Base-by-base conservation (phyloP, 2,113 vertebrate species). In the Azemiops feae region DNA sequence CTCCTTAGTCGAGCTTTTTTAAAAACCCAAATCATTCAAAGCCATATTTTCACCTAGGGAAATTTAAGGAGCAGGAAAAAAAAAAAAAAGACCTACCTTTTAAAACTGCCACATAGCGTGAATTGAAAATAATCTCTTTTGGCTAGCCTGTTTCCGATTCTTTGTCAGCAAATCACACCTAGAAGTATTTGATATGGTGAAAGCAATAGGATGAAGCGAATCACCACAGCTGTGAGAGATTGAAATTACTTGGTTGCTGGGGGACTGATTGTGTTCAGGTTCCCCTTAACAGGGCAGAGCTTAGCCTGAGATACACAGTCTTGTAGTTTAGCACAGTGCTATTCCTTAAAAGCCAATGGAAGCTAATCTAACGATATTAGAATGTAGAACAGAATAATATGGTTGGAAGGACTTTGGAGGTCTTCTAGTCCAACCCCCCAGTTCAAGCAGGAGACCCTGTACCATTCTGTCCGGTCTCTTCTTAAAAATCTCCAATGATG, bases 81-180 rank as follows among this genome's bases (percentile, higher is more conserved):
- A 91, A 92, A 92, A 93, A 4, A 91, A 88, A 89, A 94, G 94
- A 94, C 93, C 95, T 94, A 89, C 93, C 93, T 95, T 95, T 92
- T 94, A 92, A 92, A 95, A 91, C 95, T 93, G 91, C 3, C 6
- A 89, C 91, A 25, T 86, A 93, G 86, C 92, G 58, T 87, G 91
- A 95, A 94, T 95, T 94, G 96, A 93, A n/a, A 91, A 20, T 90
- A 93, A 93, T 93, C 92, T 64, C 92, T 86, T 60, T 90, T 90
- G 23, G 55, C 45, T 52, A 1, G 4, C 43, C 69, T 39, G 55
- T 52, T 87, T 81, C 74, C 34, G 30, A 43, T 95, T 95, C 86
- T 87, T 88, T 93, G 92, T 94, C 96, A 93, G 93, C 93, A 95
- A 93, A 92, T 92, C 92, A 74, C 85, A 12, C 20, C 93, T 30